Evolutionary conservation across 1,140 invertebrate species (phyloP), one percentile per base, ranked within the genome.

Genomic region (Trachymyrmex cornetzi): DNA sequence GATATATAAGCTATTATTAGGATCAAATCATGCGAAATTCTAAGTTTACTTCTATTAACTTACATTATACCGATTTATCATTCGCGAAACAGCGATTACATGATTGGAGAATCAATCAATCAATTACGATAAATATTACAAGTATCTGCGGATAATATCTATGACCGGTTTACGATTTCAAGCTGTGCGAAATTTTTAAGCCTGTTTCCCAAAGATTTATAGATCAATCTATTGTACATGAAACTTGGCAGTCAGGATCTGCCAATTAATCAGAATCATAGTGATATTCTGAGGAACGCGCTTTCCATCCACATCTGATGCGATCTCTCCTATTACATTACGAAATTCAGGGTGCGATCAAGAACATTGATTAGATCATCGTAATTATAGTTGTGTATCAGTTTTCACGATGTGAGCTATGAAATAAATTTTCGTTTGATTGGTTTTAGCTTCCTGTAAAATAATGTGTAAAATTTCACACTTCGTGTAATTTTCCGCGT

Each of bases 311-410:
- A 22, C 44, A n/a, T 27, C 55, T 12, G 63, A 53, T 80, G 61
- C 27, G 64, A 44, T 59, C 19, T 59, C 48, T 59, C 6, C 44
- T 30, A 81, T 44, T 2, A n/a, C 12, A 24, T 82, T 82, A 61
- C 34, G 38, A 82, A 61, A 82, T 74, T 82, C 67, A 48, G 38
- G 44, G n/a, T 72, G 53, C 67, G 79, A 59, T 82, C 24, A 67
- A 74, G 38, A 72, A 72, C 53, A 12, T 4, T 19, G 61, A 82
- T 82, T 69, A 55, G 34, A 74, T 6, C 22, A n/a, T 80, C 61
- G 34, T 82, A 61, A 74, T 74, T 82, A 82, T 82, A 82, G 61
- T 82, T 19, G 53, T 12, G 19, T 38, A 82, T 72, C 79, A 48
- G 30, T 81, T 81, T 69, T 57, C 48, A 14, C 27, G 34, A 19